Evolutionary conservation across 2,797 vertebrate species (phyloP).

Genomic region (Onychomys torridus): DNA sequence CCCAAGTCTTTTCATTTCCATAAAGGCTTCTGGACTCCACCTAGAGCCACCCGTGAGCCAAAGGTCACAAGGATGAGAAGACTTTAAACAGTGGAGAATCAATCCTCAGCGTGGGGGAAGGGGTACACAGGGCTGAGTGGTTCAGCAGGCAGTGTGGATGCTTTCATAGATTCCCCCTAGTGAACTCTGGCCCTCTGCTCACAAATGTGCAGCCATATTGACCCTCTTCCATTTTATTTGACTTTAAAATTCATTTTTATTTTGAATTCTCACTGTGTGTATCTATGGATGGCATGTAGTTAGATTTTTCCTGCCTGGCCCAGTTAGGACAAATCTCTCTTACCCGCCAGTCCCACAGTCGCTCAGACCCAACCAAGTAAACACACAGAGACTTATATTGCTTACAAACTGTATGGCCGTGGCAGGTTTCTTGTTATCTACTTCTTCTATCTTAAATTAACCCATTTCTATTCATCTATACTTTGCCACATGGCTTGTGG

Average conservation of each 20-base stretch:
- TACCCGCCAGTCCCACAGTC: no score
- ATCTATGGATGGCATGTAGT: neutral
- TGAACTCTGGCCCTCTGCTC: neutral
- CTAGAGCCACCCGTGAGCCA: neutral
- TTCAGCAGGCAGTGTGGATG: neutral
- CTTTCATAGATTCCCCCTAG: neutral
- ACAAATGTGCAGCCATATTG: neutral
- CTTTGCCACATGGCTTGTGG: no score
- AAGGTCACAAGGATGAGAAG: neutral
- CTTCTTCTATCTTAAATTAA: no score
- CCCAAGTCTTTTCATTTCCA: neutral
- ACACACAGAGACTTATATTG: no score
- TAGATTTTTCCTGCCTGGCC: no score
- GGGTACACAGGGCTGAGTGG: no score
- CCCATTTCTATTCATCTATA: no score
- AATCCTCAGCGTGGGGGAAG: neutral
- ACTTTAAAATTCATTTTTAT: neutral
- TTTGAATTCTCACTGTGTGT: neutral
- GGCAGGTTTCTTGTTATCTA: no score
- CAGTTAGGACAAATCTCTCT: no score
- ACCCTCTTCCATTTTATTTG: neutral
- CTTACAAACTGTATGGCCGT: no score
- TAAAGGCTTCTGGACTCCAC: neutral
- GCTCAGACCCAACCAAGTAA: no score
- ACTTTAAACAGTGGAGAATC: neutral